phyloP scores from a whole-genome alignment of 1,140 invertebrate genomes.

The Nebria ingens region DNA sequence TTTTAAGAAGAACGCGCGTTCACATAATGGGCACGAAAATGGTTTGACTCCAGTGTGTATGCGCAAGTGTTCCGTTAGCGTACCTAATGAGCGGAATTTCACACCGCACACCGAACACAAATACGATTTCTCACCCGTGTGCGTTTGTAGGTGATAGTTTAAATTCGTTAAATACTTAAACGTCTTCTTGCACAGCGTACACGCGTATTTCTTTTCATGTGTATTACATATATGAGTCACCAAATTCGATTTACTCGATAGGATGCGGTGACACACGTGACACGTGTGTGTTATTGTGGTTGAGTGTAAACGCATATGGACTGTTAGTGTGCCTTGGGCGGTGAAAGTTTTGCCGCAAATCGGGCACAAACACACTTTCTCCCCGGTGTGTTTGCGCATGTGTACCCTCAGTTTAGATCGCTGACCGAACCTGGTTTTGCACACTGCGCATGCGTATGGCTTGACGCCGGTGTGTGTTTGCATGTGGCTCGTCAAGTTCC shows the following conservation, averaged over 20 bases:
- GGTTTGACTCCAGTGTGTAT: conserved; percentile 67
- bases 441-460: conserved; percentile 43
- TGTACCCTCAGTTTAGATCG: background rate
- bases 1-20: conserved; percentile 72
- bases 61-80: conserved; percentile 75
- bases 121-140: conserved; percentile 64
- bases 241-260: too few relatives aligned
- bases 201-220: too few relatives aligned
- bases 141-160: conserved; percentile 55
- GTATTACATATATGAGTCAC: too few relatives aligned
- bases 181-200: conserved; percentile 46
- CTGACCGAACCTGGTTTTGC: conserved; percentile 39
- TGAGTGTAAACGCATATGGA: too few relatives aligned
- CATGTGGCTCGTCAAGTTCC: too few relatives aligned
- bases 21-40: conserved; percentile 72
- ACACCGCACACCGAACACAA: conserved; percentile 66
- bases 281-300: too few relatives aligned
- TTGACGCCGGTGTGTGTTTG: conserved; percentile 53
- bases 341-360: background rate
- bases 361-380: background rate
- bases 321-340: background rate
- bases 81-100: conserved; percentile 78
- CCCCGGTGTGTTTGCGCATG: background rate
- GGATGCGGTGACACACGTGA: too few relatives aligned
- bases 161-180: conserved; percentile 60